Evolutionary conservation across 2,888 invertebrate species (phyloP), one percentile per base, ranked within the genome.

Genomic region (Teleiodes luculella): DNA sequence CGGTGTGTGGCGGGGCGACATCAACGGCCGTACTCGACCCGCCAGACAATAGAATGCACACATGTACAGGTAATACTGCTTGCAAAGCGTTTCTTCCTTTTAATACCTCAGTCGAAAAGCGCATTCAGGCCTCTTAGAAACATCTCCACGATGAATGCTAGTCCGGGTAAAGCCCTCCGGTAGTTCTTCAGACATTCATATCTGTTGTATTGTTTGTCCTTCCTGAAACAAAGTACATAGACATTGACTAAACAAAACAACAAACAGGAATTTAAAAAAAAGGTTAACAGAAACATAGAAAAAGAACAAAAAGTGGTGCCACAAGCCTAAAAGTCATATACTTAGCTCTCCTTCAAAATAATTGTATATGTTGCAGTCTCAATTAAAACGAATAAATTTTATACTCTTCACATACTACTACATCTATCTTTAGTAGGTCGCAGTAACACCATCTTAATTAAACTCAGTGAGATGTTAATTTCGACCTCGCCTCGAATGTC

Each of bases 41-140:
- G 72, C 24, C n/a, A 43, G 78, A 86, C 81, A 85, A 86, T 81
- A 69, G 73, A 62, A 66, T 76, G 80, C 74, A 80, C 74, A 74
- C 70, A 70, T 66, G 66, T 66, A 72, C 76, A 73, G 72, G 43
- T 43, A 24, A 3, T 4, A 6, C 70, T 74, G 73, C 72, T 72
- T 66, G 68, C 71, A 63, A 69, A 76, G 72, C 68, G 65, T 76
- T 77, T 76, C 74, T 74, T 67, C 68, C 72, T 69, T 75, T 78
- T 79, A 69, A 77, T 68, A 66, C 63, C 67, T 56, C 62, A 71
- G 74, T 69, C 69, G 59, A 77, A 80, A 82, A 80, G 63, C 70
- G 71, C 76, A 79, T 78, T 78, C 79, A 70, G 61, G 67, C 64
- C 68, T 66, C 74, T 72, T 67, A 75, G 66, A 70, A 66, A 68